A percentile compares a stretch with the other conserved stretches of the same genome.
phyloP scores from a whole-genome alignment of 2,888 invertebrate species.

The Ophraella communa region DNA sequence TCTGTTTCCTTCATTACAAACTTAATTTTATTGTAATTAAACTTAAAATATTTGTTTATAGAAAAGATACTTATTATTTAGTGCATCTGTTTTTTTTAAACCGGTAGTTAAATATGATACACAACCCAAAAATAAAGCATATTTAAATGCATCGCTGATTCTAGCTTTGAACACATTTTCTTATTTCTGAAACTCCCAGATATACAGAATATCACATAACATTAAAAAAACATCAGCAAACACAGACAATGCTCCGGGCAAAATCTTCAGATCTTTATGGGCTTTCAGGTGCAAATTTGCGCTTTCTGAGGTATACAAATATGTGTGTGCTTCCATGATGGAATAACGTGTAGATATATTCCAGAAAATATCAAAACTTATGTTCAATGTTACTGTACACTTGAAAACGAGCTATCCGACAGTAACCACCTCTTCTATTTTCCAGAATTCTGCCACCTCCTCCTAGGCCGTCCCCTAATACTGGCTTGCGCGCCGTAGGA shows the following conservation, averaged over 20 bases:
- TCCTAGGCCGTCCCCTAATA: conserved; percentile 42
- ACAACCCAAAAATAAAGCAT: not conserved
- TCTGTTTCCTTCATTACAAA: too few relatives aligned
- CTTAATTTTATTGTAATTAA: too few relatives aligned
- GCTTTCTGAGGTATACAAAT: conserved; percentile 7
- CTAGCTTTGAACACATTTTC: not conserved
- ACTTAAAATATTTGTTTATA: too few relatives aligned
- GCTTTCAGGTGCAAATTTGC: conserved; percentile 13
- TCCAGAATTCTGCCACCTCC: conserved; percentile 50
- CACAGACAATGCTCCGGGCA: conserved; percentile 1
- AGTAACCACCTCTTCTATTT: conserved; percentile 49
- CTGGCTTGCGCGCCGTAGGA: conserved; percentile 33
- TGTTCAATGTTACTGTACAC: conserved; percentile 43
- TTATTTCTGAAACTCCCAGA: conserved; percentile 1
- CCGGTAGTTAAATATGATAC: not conserved
- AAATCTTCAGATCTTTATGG: conserved; percentile 12
- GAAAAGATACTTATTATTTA: too few relatives aligned
- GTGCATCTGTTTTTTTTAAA: not conserved
- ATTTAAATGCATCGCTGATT: not conserved
- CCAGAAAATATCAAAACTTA: conserved; percentile 7
- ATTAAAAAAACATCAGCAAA: conserved; percentile 14
- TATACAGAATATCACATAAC: conserved; percentile 4
- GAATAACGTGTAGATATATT: conserved; percentile 6
- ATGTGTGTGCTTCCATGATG: conserved; percentile 7
- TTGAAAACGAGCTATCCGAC: conserved; percentile 53